Percentiles rank a stretch among this genome's conserved stretches.
Evolutionary conservation across 2,888 invertebrate species (phyloP).

Genomic region (Cryptocheilus praepositus): DNA sequence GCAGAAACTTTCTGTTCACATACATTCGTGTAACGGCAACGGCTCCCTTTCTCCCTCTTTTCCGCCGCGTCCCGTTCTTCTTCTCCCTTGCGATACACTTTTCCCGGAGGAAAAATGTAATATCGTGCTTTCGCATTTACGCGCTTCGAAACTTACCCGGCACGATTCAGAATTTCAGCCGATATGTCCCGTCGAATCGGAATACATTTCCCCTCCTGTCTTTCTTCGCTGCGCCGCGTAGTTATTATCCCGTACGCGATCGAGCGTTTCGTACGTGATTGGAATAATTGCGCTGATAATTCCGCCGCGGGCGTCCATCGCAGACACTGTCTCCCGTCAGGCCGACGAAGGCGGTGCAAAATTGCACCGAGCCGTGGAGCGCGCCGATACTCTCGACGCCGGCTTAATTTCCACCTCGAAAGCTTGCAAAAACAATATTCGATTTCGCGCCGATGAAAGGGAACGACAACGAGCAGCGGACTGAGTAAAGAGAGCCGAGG

Average conservation of each 20-base stretch:
- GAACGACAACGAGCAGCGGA: conserved; percentile 5
- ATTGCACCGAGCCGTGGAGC: background rate
- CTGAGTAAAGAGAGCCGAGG: background rate
- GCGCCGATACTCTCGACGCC: conserved; percentile 7
- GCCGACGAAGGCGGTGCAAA: background rate
- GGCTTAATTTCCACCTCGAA: conserved; percentile 31
- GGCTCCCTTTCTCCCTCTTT: background rate
- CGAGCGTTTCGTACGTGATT: too few relatives aligned
- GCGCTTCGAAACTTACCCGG: too few relatives aligned
- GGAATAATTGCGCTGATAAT: too few relatives aligned
- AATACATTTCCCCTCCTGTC: background rate
- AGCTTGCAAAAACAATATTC: conserved; percentile 34
- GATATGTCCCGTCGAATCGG: background rate
- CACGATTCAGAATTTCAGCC: too few relatives aligned
- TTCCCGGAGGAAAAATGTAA: too few relatives aligned
- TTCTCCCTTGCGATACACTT: too few relatives aligned
- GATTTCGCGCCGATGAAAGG: conserved; percentile 21
- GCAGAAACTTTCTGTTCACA: background rate
- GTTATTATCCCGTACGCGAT: too few relatives aligned
- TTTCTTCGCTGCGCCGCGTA: background rate
- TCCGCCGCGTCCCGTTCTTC: too few relatives aligned
- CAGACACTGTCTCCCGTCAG: background rate
- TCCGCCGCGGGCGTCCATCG: too few relatives aligned
- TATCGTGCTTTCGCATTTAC: too few relatives aligned
- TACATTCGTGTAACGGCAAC: background rate